Conservation (phyloP, 2,113 vertebrate genomes). For the Reinhardtius hippoglossoides region DNA sequence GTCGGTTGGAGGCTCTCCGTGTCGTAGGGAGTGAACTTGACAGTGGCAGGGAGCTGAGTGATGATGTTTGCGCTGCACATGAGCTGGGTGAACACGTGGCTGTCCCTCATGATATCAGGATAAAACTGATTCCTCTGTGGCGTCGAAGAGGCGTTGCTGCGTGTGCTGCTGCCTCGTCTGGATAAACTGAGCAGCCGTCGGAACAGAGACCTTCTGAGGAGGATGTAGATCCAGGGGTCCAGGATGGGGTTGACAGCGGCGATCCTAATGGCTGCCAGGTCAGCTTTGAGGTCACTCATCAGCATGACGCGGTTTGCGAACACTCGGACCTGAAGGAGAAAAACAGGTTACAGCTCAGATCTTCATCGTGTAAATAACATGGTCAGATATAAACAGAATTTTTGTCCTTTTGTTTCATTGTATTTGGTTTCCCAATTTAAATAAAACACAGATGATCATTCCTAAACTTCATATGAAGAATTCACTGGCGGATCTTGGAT, state of each 20-base stretch:
- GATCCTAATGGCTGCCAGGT: constrained; percentile 92
- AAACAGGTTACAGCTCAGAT: background rate
- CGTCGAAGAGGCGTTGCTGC: background rate
- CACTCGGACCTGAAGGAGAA: constrained; percentile 86
- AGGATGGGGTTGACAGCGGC: constrained; percentile 95
- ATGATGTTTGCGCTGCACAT: constrained; percentile 62
- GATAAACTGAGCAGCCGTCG: constrained; percentile 79
- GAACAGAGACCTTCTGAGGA: constrained; percentile 92
- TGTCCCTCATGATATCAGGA: constrained; percentile 39
- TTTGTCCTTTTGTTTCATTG: too few species aligned
- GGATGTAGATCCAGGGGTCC: constrained; percentile 97
- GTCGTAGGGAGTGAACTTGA: background rate
- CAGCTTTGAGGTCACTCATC: constrained; percentile 80
- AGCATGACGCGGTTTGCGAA: constrained; percentile 88
- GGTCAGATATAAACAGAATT: background rate
- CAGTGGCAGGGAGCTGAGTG: constrained; percentile 47
- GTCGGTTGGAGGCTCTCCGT: constrained; percentile 22
- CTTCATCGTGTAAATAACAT: too few species aligned
- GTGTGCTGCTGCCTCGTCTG: constrained; percentile 36
- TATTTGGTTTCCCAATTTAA: too few species aligned
- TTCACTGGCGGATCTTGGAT: too few species aligned
- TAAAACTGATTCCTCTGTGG: constrained; percentile 17
- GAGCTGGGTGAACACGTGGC: constrained; percentile 57
- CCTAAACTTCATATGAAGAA: too few species aligned
- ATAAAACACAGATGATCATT: too few species aligned